Base-by-base conservation (phyloP, 1,140 invertebrate genomes). In the Zeugodacus cucurbitae region DNA sequence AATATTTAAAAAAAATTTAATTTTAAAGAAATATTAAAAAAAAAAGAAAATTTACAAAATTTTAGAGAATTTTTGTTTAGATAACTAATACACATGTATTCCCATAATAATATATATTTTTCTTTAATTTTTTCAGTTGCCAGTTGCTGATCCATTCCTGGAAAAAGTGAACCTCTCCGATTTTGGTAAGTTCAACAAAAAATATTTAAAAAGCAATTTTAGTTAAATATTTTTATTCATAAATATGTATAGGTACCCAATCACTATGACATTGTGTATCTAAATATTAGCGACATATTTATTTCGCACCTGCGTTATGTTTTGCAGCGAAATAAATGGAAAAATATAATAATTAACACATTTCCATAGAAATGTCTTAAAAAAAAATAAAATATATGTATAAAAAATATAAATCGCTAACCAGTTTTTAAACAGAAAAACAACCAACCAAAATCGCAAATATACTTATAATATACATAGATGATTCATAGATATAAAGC, bases 71-170 rank as follows among this genome's bases (percentile, higher is more conserved):
- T n/a, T n/a, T n/a, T n/a, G n/a, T n/a, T n/a, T n/a, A n/a, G n/a
- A n/a, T n/a, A n/a, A n/a, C n/a, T n/a, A n/a, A n/a, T n/a, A n/a
- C n/a, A n/a, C n/a, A n/a, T n/a, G 0, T 54, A 54, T 54, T 54
- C 48, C 2, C 48, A 4, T 2, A 22, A 44, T 44, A n/a, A 41
- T 14, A 70, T 41, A 0, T 78, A 29, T 22, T 82, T 48, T 78
- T 78, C 3, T 44, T 82, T 22, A 17, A n/a, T n/a, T 29, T 44
- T 64, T 97, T 70, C 95, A 98, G 97, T 94, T 98, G 91, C 97
- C 97, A 64, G 96, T 97, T 11, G 97, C 97, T 29, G 97, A 98
- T 94, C 97, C 97, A 34, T 98, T 98, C 94, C 93, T 98, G 93
- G 97, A 98, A 93, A 97, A 97, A 95, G 96, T 97, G 90, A 97